Evolutionary conservation across 2,888 invertebrate species (phyloP), one percentile per base, ranked within the genome.

Genomic region (Heteromyza rotundicornis): DNA sequence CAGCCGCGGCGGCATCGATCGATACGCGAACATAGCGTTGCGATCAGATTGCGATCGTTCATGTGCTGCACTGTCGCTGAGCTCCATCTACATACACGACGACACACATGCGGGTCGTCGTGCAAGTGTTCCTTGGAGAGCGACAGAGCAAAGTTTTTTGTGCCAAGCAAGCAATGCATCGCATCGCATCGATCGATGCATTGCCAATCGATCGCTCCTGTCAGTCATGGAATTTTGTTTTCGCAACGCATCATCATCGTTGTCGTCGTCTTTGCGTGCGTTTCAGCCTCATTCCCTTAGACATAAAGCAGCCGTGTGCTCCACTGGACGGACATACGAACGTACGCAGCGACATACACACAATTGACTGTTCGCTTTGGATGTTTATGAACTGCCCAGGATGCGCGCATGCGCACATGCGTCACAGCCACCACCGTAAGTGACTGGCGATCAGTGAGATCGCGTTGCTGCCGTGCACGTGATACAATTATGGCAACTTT

Each of bases 401-500:
- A 55, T 60, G 51, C 22, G 17, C 19, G 60, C 55, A 52, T 53
- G 27, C 47, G 47, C 49, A 54, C 55, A 59, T 59, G 57, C 49
- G 24, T 49, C 36, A 36, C 40, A 2, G 7, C 16, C 36, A 36
- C 40, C 1, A 2, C 16, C 23, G 22, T 2, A 36, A 52, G 24
- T 23, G 20, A 10, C 52, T 16, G 16, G 23, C 16, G 20, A 23
- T 52, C 24, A 52, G 27, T n/a, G n/a, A n/a, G 58, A 54, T 60
- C 57, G 62, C 60, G 57, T 62, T 40, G 56, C 57, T 57, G 62
- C 35, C 35, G 49, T 72, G 70, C 78, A 76, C 76, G 80, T 82
- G 78, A 77, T 81, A 80, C 77, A 81, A 79, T 81, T 81, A 80
- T 77, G 73, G 76, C 74, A 73, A 74, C 68, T 74, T 75, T n/a